Base-by-base conservation (phyloP, 2,888 invertebrate genomes). In the Drosophila tripunctata region DNA sequence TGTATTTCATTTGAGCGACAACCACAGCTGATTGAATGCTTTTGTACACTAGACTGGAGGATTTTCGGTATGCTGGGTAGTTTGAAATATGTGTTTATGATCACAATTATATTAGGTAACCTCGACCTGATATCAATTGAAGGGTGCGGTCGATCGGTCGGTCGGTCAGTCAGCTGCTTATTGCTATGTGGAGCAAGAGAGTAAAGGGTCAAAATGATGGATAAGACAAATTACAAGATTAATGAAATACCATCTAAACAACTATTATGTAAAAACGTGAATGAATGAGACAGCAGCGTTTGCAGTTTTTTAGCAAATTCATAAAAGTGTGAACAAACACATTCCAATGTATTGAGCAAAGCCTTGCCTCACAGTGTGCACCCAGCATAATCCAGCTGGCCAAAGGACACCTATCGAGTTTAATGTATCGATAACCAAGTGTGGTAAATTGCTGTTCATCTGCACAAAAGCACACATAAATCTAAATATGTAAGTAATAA, bases 1-100 rank as follows among this genome's bases (percentile, higher is more conserved):
- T 67, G 58, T n/a, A 10, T 61, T 56, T 44, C 33, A 35, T 63
- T 60, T 56, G 67, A 75, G 43, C 67, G 80, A 75, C 80, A 71
- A 62, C 57, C 75, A 52, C 69, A 79, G 58, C 67, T 65, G 73
- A 76, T 76, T 79, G 70, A 56, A 68, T 64, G 58, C 62, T 57
- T 74, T 74, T 67, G 61, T 68, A 41, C 30, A 27, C 27, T 27
- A 27, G 27, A 64, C 52, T 48, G 71, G 71, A 71, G 47, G 72
- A 57, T 56, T 54, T n/a, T 70, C 44, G 51, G 40, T 40, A 22
- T 12, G 55, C 31, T 30, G 24, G 48, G n/a, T 31, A 63, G n/a
- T 67, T 74, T 68, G 27, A 73, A 73, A 40, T 56, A 38, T 47
- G 48, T 41, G 15, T 40, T 38, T 24, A 21, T 38, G 51, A 8